A percentile compares a stretch with the other conserved stretches of the same genome.
phyloP scores from a whole-genome alignment of 2,888 invertebrate species.

The Andrena hattorfiana region DNA sequence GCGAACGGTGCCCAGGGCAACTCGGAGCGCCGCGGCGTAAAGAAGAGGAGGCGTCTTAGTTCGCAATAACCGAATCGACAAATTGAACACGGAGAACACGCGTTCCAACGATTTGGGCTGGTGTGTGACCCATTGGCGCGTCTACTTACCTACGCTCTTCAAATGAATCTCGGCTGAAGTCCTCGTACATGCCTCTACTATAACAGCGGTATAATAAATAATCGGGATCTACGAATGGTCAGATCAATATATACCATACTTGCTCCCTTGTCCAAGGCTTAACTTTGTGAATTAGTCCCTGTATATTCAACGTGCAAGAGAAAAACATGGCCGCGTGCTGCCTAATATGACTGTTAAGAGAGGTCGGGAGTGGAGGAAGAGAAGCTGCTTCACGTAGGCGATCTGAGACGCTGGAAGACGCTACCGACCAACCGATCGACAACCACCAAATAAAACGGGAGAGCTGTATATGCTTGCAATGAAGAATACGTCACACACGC shows the following conservation, averaged over 20 bases:
- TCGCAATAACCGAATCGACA: conserved; percentile 28
- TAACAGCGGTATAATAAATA: conserved; percentile 83
- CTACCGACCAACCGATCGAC: conserved; percentile 31
- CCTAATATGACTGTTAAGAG: conserved; percentile 73
- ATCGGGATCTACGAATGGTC: conserved; percentile 77
- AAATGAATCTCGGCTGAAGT: conserved; percentile 95
- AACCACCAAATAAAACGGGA: not conserved
- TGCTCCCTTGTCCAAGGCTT: conserved; percentile 82
- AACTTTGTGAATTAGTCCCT: conserved; percentile 82
- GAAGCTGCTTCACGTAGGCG: not conserved
- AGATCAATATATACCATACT: conserved; percentile 74
- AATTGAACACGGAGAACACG: conserved; percentile 51
- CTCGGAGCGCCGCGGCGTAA: conserved; percentile 48
- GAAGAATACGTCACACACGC: not conserved
- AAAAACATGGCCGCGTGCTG: conserved; percentile 64
- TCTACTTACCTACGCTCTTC: conserved; percentile 92
- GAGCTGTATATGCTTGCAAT: not conserved
- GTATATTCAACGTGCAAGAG: conserved; percentile 69
- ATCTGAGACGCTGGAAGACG: conserved; percentile 31
- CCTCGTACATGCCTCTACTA: conserved; percentile 92
- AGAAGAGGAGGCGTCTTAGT: conserved; percentile 60
- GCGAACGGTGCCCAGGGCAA: not conserved
- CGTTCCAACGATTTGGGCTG: conserved; percentile 67
- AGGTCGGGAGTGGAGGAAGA: conserved; percentile 31
- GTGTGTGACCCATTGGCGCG: conserved; percentile 70